Percentiles rank a stretch among this genome's conserved stretches.
phyloP scores from a whole-genome alignment of 53 echinoderm and acorn worm genomes.

The Arbacia lixula region DNA sequence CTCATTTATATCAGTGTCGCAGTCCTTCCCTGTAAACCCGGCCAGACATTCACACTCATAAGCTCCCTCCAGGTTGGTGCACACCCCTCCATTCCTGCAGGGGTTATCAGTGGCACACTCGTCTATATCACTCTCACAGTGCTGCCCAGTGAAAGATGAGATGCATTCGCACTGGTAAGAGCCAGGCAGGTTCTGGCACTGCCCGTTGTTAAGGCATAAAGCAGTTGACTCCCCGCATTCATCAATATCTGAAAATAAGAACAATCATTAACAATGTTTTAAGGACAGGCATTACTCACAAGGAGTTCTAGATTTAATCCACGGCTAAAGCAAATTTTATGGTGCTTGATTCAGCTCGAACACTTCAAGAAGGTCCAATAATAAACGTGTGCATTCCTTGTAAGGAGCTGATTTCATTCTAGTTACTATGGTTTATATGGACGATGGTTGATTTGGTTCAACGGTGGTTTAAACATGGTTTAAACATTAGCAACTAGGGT shows the following conservation, averaged over 20 bases:
- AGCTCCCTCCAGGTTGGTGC: background rate
- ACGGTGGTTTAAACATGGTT: too few species aligned
- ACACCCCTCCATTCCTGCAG: conserved; percentile 12
- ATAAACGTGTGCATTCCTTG: too few species aligned
- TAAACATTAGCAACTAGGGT: too few species aligned
- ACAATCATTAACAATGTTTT: too few species aligned
- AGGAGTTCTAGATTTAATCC: too few species aligned
- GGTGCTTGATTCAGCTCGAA: too few species aligned
- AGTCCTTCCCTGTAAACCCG: conserved; percentile 5
- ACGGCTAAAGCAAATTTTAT: too few species aligned
- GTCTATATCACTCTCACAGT: conserved; percentile 18
- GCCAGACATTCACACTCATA: background rate
- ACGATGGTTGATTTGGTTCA: too few species aligned
- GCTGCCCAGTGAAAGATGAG: background rate
- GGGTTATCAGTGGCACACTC: conserved; percentile 19
- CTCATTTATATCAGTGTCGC: conserved; percentile 10
- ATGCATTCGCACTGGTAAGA: conserved; percentile 28
- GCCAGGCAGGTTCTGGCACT: conserved; percentile 2
- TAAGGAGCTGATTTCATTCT: too few species aligned
- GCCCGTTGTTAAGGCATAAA: conserved; percentile 19
- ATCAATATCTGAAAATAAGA: conserved; percentile 7
- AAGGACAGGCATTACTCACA: too few species aligned
- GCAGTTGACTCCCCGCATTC: background rate
- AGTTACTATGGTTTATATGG: too few species aligned
- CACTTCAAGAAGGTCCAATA: too few species aligned